Percentiles rank a stretch among this genome's conserved stretches.
These are phyloP conservation scores for Sicus ferrugineus DNA, from an alignment of 2,888 invertebrate species.

Conservation along the genomic window DNA sequence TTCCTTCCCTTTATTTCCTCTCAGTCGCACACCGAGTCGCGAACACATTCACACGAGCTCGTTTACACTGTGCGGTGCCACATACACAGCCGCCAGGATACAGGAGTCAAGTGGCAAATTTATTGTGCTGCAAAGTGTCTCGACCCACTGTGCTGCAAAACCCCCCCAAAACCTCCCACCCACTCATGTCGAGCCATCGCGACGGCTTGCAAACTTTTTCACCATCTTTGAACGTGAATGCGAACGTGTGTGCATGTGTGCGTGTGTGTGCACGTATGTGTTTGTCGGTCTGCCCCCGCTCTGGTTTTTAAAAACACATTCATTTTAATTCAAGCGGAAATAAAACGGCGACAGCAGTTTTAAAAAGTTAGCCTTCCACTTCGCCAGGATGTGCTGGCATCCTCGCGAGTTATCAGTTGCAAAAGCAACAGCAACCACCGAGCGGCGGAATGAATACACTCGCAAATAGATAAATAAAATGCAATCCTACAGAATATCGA, in stretches of 20 bases:
- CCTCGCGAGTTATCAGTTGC: not conserved
- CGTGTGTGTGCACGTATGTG: not conserved
- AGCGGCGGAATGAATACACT: not conserved
- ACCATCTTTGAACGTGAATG: not conserved
- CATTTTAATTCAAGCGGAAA: slow-evolving; percentile 33
- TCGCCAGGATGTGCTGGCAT: slow-evolving; percentile 5
- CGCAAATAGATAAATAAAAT: no score
- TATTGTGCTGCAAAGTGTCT: slow-evolving; percentile 10
- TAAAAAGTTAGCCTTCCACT: slow-evolving; percentile 23
- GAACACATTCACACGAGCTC: not conserved
- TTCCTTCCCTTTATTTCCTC: no score
- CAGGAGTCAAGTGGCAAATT: slow-evolving; percentile 20
- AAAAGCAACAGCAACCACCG: not conserved
- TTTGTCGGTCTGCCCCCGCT: not conserved
- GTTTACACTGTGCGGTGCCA: not conserved
- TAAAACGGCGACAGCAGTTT: slow-evolving; percentile 32
- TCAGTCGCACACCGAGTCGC: not conserved
- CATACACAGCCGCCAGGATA: slow-evolving; percentile 4
- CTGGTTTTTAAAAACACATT: slow-evolving; percentile 31
- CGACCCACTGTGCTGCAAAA: not conserved
- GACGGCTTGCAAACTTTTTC: not conserved
- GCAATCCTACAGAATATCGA: no score
- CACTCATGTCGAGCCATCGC: no score
- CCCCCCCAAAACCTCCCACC: no score
- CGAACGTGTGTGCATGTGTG: slow-evolving; percentile 1